Evolutionary conservation across 2,113 vertebrate genomes (phyloP), one percentile per base, ranked within the genome.

Genomic region (Xenopus tropicalis): DNA sequence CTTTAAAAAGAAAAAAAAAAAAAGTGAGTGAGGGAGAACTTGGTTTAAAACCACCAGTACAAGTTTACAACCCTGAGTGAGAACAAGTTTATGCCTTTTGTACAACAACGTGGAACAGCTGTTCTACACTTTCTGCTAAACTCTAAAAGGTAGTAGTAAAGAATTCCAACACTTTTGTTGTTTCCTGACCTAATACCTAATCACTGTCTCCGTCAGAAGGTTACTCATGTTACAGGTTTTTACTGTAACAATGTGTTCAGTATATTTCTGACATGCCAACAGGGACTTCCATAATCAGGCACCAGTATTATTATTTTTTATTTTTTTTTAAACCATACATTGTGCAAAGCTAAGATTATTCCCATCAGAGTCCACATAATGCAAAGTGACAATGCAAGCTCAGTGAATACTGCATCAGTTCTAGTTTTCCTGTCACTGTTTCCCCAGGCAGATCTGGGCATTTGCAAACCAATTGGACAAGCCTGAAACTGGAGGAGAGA

Each of bases 381-480:
- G 62, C 2, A 2, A 76, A 16, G 67, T 63, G 19, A 44, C 70
- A 73, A 29, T 46, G 42, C 9, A 71, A 52, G 59, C 59, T 0
- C 8, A 68, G 66, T 7, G 75, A 54, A 11, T 16, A 20, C 62
- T 77, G 61, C 44, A 23, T 0, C 66, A 25, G 20, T 66, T 69
- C 0, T 0, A 16, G 64, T 52, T 80, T 80, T 42, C 69, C 54
- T 73, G 23, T 77, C 69, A 61, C 56, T 44, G 1, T 29, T 71
- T 72, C 78, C 25, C 2, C 4, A 37, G 80, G 78, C 78, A 81
- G 62, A 78, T 73, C 74, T 78, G 71, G 56, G 66, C 70, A 82
- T n/a, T 11, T 81, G 4, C 71, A 80, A 78, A 80, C 67, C 66
- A 75, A 1, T 1, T 11, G 78, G 79, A 84, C 14, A 72, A 66